These are phyloP conservation scores for Hippoglossus hippoglossus DNA, from an alignment of 2,797 vertebrate species.

Conservation along the genomic window DNA sequence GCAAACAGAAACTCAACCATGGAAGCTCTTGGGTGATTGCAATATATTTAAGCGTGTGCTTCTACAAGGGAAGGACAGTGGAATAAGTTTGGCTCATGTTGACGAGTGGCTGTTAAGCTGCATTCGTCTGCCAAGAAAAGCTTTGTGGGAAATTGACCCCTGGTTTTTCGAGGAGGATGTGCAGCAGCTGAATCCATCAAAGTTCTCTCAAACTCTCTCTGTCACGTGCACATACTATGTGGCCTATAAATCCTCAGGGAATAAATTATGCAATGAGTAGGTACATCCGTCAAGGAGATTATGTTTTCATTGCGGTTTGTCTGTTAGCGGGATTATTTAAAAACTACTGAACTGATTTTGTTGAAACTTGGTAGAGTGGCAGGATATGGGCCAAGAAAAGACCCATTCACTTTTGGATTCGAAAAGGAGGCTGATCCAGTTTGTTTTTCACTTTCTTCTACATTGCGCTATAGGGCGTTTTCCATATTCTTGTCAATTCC, in stretches of 20 bases:
- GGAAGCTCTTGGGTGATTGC: constrained; percentile 1
- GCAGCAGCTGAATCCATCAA: constrained; percentile 4
- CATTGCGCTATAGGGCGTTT: no score
- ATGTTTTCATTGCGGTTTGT: no score
- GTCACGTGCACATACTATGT: neutral
- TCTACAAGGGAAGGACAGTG: no score
- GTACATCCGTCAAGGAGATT: no score
- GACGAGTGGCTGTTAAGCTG: constrained; percentile 30
- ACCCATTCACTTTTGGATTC: no score
- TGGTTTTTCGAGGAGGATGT: constrained; percentile 23
- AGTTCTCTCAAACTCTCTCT: constrained; percentile 4
- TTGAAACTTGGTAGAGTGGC: no score
- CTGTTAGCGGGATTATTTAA: no score
- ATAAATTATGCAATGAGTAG: neutral
- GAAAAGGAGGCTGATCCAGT: no score
- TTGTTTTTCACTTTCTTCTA: no score
- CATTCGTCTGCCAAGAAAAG: constrained; percentile 31
- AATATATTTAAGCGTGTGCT: neutral
- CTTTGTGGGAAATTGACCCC: constrained; percentile 20
- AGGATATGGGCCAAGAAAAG: no score
- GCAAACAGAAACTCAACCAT: neutral
- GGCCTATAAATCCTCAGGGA: neutral
- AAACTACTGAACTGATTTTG: no score
- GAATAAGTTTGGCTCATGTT: constrained; percentile 10
- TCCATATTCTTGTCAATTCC: no score